Conservation (phyloP, 2,888 invertebrate species). For the Caenorhabditis sp. region DNA sequence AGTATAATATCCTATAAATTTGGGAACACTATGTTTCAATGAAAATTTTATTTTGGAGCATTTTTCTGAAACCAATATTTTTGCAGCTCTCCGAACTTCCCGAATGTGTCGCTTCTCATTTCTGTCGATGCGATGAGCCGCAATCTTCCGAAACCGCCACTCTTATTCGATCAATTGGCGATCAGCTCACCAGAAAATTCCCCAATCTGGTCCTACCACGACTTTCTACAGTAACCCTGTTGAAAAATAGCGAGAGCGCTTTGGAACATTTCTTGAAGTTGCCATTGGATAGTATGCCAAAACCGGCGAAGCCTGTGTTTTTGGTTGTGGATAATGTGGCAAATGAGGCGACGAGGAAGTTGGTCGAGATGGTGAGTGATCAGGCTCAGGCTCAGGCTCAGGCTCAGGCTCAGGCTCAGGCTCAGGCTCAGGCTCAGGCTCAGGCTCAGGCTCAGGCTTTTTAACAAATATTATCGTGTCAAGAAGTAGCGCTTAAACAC, state of each 20-base stretch:
- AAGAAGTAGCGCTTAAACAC: too few relatives aligned
- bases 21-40: too few relatives aligned
- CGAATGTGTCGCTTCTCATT: slow-evolving; percentile 52
- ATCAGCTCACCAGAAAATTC: slow-evolving; percentile 42
- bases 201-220: slow-evolving; percentile 56
- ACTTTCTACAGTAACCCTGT: slow-evolving; percentile 48
- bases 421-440: too few relatives aligned
- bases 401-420: too few relatives aligned
- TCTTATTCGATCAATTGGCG: slow-evolving; percentile 46
- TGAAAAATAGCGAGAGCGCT: slow-evolving; percentile 41
- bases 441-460: too few relatives aligned
- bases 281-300: slow-evolving; percentile 50
- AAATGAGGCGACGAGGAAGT: slow-evolving; percentile 19
- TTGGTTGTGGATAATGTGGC: slow-evolving; percentile 45
- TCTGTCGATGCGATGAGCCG: slow-evolving; percentile 44
- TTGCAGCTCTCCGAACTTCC: slow-evolving; percentile 45
- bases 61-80: slow-evolving; percentile 2
- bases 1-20: too few relatives aligned
- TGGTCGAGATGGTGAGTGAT: slow-evolving; percentile 31
- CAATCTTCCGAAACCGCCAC: slow-evolving; percentile 52
- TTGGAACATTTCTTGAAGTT: slow-evolving; percentile 45
- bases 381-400: too few relatives aligned
- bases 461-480: too few relatives aligned
- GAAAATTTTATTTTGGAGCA: background rate
- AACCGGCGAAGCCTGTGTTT: slow-evolving; percentile 43